These are phyloP conservation scores for Thripadectes ignobilis DNA, from an alignment of 2,797 vertebrate species.

Conservation along the genomic window DNA sequence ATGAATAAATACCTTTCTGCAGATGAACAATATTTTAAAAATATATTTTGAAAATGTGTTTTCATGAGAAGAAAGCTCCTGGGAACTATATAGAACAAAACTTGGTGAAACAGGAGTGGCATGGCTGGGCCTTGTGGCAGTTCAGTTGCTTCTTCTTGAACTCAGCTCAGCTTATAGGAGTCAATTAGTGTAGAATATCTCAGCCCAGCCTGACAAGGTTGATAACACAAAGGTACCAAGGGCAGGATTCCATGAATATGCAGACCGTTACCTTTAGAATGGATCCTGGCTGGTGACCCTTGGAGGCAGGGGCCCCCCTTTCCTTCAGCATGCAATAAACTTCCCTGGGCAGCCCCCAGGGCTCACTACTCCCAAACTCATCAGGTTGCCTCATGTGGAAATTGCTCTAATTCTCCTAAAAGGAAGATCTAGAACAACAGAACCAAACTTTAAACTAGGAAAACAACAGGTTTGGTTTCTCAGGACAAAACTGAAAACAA, in stretches of 20 bases:
- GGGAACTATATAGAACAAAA: background rate
- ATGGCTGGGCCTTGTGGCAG: background rate
- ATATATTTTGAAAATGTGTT: background rate
- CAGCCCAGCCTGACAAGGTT: background rate
- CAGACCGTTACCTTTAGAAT: background rate
- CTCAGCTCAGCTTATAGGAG: background rate
- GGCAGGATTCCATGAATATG: background rate
- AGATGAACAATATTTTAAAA: background rate
- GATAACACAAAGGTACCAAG: background rate
- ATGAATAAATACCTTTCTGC: background rate
- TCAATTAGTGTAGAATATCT: background rate
- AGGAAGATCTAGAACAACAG: background rate
- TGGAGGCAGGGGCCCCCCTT: background rate
- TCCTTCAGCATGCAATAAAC: background rate
- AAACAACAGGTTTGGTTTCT: background rate
- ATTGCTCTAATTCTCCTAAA: background rate
- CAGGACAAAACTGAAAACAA: background rate
- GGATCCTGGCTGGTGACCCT: background rate
- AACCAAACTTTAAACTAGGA: background rate
- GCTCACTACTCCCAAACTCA: background rate
- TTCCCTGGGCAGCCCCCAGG: background rate
- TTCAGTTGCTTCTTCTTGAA: background rate
- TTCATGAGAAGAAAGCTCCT: background rate
- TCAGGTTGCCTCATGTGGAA: background rate
- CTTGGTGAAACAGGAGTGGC: background rate